phyloP scores from a whole-genome alignment of 2,888 invertebrate genomes.

The Orchesellides sinensis region DNA sequence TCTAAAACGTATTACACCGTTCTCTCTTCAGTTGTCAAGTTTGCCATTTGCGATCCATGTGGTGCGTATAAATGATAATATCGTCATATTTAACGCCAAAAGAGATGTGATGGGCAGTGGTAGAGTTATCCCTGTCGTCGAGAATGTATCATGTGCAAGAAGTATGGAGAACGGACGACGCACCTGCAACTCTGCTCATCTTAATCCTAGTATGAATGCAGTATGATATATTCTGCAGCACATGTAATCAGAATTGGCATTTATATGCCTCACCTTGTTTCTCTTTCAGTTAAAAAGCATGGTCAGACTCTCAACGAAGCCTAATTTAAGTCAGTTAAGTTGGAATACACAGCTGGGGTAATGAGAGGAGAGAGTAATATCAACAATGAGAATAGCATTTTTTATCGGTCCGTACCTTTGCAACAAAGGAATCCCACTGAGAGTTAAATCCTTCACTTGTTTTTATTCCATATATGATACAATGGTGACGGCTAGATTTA shows the following conservation, averaged over 20 bases:
- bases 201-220: not conserved
- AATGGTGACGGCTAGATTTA: no score
- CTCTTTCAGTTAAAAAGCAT: not conserved
- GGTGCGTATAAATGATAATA: no score
- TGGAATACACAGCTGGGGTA: not conserved
- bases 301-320: no score
- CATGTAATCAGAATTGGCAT: slow-evolving; percentile 31
- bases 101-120: slow-evolving; percentile 24
- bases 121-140: slow-evolving; percentile 12
- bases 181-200: not conserved
- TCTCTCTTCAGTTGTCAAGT: slow-evolving; percentile 4
- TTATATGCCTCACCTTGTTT: slow-evolving; percentile 9
- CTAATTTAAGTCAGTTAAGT: not conserved
- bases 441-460: not conserved
- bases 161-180: no score
- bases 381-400: no score
- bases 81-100: not conserved
- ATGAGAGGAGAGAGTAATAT: not conserved
- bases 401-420: no score
- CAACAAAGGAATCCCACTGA: not conserved
- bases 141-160: no score
- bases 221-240: not conserved
- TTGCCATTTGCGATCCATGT: no score
- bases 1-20: not conserved
- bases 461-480: not conserved